Percentiles rank a stretch among this genome's conserved stretches.
Conservation (phyloP, 2,888 invertebrate species). For the Netelia fuscicornis region DNA sequence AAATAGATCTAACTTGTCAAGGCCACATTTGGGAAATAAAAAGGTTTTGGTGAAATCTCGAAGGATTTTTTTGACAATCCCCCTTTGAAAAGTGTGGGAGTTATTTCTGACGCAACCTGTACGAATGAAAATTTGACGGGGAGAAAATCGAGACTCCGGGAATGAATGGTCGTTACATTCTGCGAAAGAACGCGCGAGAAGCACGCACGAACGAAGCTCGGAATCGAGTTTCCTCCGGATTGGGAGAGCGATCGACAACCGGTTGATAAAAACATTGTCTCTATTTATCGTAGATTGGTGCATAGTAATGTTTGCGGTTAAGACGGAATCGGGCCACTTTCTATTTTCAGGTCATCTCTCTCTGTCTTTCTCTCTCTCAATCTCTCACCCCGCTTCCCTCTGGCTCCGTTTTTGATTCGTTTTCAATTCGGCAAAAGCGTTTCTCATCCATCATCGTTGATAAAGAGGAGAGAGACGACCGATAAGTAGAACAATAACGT, state of each 20-base stretch:
- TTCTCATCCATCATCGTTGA: constrained; percentile 27
- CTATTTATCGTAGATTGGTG: constrained; percentile 78
- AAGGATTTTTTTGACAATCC: no score
- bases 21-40: no score
- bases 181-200: constrained; percentile 2
- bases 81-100: no score
- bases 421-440: constrained; percentile 31
- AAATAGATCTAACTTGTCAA: no score
- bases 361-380: neutral
- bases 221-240: constrained; percentile 56
- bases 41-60: no score
- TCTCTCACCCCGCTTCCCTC: no score
- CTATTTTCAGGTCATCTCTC: constrained; percentile 43
- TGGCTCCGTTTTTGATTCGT: constrained; percentile 8
- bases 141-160: neutral
- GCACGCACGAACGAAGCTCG: constrained; percentile 21
- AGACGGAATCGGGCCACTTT: constrained; percentile 71
- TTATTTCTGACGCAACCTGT: no score
- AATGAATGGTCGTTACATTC: neutral
- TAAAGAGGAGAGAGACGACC: neutral
- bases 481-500: neutral
- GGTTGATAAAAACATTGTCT: constrained; percentile 55
- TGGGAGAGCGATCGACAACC: constrained; percentile 20
- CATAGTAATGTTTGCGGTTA: constrained; percentile 80
- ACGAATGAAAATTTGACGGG: no score